Evolutionary conservation across 2,113 vertebrate genomes (phyloP), one percentile per base, ranked within the genome.

Genomic region (Octodon degus): DNA sequence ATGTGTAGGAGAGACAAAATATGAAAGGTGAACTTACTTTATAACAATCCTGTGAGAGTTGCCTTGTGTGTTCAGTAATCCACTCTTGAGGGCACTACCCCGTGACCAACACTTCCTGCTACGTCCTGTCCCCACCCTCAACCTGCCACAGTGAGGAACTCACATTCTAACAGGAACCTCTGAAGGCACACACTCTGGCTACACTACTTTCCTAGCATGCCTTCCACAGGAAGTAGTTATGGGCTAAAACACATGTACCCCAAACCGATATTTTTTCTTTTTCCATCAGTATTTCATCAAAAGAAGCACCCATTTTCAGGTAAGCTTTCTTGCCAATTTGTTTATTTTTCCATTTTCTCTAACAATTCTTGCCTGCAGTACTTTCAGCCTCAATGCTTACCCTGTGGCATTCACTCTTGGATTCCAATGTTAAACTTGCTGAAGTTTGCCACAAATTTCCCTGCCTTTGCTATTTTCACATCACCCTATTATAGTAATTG

Each of bases 221-320:
- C 3, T 1, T 58, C 97, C 95, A 63, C 85, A 96, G 97, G 97
- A 97, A 98, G 89, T 97, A 92, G 72, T 95, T 98, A 43, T 90
- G 92, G 76, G 76, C 30, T 84, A 34, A 60, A 47, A 77, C 24
- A 34, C 24, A 24, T 22, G 2, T 4, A 13, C 63, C 53, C 55
- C 32, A 70, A 74, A 34, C 53, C 4, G 13, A n/a, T 47, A 34
- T 74, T 91, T 70, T 27, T 10, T 4, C 32, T 65, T 58, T 82
- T 88, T 88, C 85, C 76, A 37, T 86, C 74, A 91, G 43, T 65
- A 43, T 47, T 94, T 97, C 84, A 81, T 92, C 82, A 89, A 87
- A 96, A 72, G 82, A 83, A 93, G 2, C 74, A 86, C 86, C 5
- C 7, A 7, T 40, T 70, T 83, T 37, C 24, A 72, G n/a, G 32